phyloP scores from a whole-genome alignment of 2,797 vertebrate species.

The Epinephelus malabaricus region DNA sequence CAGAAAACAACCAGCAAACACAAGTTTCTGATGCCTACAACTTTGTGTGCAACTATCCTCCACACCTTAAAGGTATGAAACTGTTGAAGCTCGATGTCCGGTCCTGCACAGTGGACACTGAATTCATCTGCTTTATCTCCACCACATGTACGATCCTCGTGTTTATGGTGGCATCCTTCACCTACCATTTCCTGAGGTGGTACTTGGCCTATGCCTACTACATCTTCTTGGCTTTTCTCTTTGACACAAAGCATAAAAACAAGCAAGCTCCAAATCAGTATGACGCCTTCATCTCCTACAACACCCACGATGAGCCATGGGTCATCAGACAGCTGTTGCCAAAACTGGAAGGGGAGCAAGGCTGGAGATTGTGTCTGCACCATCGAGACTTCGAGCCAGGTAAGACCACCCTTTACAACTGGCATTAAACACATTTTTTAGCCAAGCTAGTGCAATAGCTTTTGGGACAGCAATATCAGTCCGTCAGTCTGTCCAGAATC shows the following conservation, averaged over 20 bases:
- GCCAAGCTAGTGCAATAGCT: background rate
- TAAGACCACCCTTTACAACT: conserved; percentile 16
- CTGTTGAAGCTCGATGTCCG: conserved; percentile 64
- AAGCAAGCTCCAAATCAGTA: conserved; percentile 60
- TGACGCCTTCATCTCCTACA: conserved; percentile 86
- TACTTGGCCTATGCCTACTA: conserved; percentile 81
- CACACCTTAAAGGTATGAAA: conserved; percentile 38
- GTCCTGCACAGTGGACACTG: conserved; percentile 49
- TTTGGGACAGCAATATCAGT: background rate
- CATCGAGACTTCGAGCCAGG: conserved; percentile 86
- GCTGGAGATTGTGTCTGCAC: conserved; percentile 85
- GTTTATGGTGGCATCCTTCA: conserved; percentile 61
- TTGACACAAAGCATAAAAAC: conserved; percentile 64
- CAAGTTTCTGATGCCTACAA: conserved; percentile 73
- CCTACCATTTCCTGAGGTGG: conserved; percentile 76
- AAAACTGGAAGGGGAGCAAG: conserved; percentile 79
- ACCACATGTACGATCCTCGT: conserved; percentile 47
- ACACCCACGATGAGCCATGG: conserved; percentile 81
- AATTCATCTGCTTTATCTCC: conserved; percentile 66
- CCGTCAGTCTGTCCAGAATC: background rate
- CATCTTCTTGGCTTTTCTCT: conserved; percentile 73
- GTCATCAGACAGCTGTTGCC: conserved; percentile 78
- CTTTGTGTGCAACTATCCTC: conserved; percentile 77
- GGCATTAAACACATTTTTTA: background rate
- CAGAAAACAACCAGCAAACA: conserved; percentile 44